phyloP scores from a whole-genome alignment of 2,113 vertebrate genomes.

The Rafetus swinhoei region DNA sequence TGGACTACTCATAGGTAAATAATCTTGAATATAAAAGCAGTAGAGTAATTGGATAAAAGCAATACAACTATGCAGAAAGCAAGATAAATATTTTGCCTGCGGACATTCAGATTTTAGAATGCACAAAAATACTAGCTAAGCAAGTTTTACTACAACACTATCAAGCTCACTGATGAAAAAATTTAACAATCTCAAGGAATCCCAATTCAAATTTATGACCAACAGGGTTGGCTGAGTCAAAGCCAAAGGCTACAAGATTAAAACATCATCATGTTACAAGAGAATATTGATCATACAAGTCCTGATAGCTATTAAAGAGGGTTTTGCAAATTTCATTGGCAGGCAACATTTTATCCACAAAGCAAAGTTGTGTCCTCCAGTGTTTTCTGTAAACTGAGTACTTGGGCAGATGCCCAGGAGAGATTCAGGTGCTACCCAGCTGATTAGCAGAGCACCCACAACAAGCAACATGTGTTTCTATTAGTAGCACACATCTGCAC shows the following conservation, averaged over 20 bases:
- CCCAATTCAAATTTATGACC: neutral
- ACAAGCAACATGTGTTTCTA: no score
- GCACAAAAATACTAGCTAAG: conserved; percentile 25
- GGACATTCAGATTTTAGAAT: conserved; percentile 44
- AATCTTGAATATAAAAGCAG: conserved; percentile 24
- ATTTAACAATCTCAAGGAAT: conserved; percentile 10
- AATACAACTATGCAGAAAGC: conserved; percentile 28
- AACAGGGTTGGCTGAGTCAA: conserved; percentile 11
- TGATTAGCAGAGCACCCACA: no score
- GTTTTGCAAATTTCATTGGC: neutral
- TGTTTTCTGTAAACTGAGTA: no score
- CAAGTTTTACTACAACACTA: conserved; percentile 35
- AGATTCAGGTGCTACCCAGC: no score
- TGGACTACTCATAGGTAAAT: neutral
- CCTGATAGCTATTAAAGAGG: neutral
- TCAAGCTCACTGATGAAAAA: neutral
- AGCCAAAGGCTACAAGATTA: neutral
- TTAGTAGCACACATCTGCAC: no score
- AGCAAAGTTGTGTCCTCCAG: neutral
- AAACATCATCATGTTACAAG: neutral
- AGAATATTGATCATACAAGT: neutral
- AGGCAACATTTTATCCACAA: neutral
- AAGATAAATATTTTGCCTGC: conserved; percentile 35
- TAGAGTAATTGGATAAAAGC: conserved; percentile 33
- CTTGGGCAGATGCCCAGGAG: no score